phyloP scores from a whole-genome alignment of 2,888 invertebrate genomes.

The Leptinotarsa juncta region DNA sequence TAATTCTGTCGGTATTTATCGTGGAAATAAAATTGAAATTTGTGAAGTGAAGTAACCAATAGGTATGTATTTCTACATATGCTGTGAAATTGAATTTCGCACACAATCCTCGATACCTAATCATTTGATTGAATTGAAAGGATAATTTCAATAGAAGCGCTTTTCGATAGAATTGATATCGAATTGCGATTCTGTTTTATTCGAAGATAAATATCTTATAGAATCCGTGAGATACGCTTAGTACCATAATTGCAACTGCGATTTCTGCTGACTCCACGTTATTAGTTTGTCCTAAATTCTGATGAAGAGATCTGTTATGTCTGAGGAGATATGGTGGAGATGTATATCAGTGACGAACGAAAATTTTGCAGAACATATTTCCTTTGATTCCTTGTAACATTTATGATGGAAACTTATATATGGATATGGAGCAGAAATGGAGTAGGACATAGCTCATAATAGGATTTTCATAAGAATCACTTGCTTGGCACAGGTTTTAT shows the following conservation, averaged over 20 bases:
- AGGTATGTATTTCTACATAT: too few species aligned
- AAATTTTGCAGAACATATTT: too few species aligned
- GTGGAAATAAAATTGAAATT: too few species aligned
- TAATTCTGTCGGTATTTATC: too few species aligned
- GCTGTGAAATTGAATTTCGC: too few species aligned
- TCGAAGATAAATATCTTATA: not conserved
- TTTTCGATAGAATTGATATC: not conserved
- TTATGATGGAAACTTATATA: too few species aligned
- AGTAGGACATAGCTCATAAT: too few species aligned
- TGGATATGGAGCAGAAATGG: too few species aligned
- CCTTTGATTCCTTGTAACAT: too few species aligned
- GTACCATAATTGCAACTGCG: constrained; percentile 2
- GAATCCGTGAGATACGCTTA: not conserved
- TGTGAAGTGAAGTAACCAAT: too few species aligned
- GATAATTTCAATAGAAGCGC: not conserved
- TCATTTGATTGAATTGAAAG: not conserved
- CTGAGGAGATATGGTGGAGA: not conserved
- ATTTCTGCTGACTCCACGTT: constrained; percentile 16
- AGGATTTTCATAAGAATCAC: too few species aligned
- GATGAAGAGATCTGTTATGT: not conserved
- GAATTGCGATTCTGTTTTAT: not conserved
- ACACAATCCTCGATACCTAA: not conserved
- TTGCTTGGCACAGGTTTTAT: too few species aligned
- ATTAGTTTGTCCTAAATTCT: constrained; percentile 4
- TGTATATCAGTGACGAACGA: not conserved